Base-by-base conservation (phyloP, 2,888 invertebrate species). In the Therioaphis trifolii region DNA sequence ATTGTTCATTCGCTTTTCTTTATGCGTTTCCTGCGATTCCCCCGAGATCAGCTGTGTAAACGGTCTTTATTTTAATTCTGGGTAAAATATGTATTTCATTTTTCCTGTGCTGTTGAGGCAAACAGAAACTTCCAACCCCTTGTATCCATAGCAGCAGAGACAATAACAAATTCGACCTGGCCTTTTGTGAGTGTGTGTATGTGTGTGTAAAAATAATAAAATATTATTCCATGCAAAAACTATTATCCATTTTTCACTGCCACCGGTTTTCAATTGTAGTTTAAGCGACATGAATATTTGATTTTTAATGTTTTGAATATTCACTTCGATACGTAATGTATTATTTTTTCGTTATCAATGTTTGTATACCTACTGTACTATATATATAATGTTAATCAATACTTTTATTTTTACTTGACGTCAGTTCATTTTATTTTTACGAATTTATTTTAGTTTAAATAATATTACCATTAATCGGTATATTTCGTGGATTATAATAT, bases 71-170 rank as follows among this genome's bases (percentile, higher is more conserved):
- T 72, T 63, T 82, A 82, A 82, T 82, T 72, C 40, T 21, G 49
- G 40, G 61, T 72, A 49, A 66, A 71, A 72, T 71, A 66, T 79
- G 35, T 35, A 82, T 74, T 63, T 72, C 61, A 82, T 63, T 82
- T 82, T 82, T 63, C 29, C 58, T 15, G 29, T 66, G 7, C 18
- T 21, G 15, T 11, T 21, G 52, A 49, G 18, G 35, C 66, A 43
- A 40, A 78, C 68, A 55, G 43, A 78, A 46, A 77, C 63, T 4
- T 24, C 15, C 21, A 43, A 35, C 69, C 80, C 71, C 61, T 76
- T 76, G 79, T 79, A 79, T 79, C 79, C 79, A 79, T 79, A 79
- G 79, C 29, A 79, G 79, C 79, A 43, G 55, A 27, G 69, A 79
- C 79, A 79, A 79, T 79, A 79, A 79, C 79, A 69, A 69, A 69